Evolutionary conservation across 30 jellyfish, hydroid and myxozoan genomes (phyloP).

Genomic region (Pseudorhiza aurosa): DNA sequence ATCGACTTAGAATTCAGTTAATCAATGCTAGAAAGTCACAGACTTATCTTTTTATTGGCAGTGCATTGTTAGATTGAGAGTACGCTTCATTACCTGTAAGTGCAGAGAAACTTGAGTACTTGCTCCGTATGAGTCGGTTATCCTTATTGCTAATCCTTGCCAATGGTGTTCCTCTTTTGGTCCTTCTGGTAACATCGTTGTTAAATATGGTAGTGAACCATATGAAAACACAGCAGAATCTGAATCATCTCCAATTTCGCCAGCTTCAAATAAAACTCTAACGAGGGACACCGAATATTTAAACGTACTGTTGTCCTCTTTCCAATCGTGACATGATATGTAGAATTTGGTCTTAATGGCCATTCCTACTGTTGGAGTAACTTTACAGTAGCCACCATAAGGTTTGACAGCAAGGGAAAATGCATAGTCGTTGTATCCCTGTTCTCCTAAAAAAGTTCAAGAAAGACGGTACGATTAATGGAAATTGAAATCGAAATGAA

Average conservation of each 20-base stretch:
- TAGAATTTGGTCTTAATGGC: neutral
- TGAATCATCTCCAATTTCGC: neutral
- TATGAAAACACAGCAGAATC: neutral
- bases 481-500: too few species aligned
- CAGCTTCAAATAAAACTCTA: neutral
- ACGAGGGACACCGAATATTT: constrained; percentile 11
- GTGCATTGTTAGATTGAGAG: too few species aligned
- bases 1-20: too few species aligned
- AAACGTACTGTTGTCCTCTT: neutral
- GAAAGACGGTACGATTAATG: too few species aligned
- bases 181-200: constrained; percentile 10
- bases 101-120: too few species aligned
- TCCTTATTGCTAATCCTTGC: neutral
- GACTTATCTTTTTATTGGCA: too few species aligned
- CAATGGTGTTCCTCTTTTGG: neutral
- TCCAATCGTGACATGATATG: constrained; percentile 16
- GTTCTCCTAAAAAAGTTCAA: too few species aligned
- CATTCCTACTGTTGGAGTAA: constrained; percentile 2
- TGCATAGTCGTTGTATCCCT: constrained; percentile 12
- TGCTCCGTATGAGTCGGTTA: constrained; percentile 12
- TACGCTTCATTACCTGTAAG: too few species aligned
- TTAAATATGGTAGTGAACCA: neutral
- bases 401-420: neutral
- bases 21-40: too few species aligned
- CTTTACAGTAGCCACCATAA: constrained; percentile 14